Base-by-base conservation (phyloP, 2,113 vertebrate genomes). In the Garra rufa region DNA sequence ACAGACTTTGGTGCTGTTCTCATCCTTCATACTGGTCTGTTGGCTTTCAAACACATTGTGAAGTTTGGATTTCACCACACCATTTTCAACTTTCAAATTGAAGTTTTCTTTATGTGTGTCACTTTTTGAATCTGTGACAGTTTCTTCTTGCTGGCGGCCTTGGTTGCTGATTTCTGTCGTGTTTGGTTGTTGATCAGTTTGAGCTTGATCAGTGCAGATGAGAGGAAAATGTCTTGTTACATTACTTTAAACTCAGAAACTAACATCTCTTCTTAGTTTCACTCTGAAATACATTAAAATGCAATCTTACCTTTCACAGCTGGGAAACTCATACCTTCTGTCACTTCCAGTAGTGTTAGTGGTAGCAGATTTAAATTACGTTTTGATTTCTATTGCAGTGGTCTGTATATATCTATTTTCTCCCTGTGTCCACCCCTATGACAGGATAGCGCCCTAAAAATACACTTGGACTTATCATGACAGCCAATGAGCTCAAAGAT, bases 211-310 rank as follows among this genome's bases (percentile, higher is more conserved):
- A 55, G 88, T 44, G 74, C 86, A 87, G 88, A 89, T 85, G 78
- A 92, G 90, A 67, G 91, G 92, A 88, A 93, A 90, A 84, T 88
- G 85, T 0, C 89, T 83, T 84, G 65, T 38, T 73, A 46, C 44
- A 81, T 70, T 11, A 14, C 50, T n/a, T 50, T 43, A 84, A 61
- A 76, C 46, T 9, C 17, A 82, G 13, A 77, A 61, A 76, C n/a
- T 38, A 43, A 71, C 38, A 63, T 10, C 21, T 61, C 2, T 57
- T 13, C 57, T 21, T 44, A 26, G 43, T 48, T 52, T 67, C 21
- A 43, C 30, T 43, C 8, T 6, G 44, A 85, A 71, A 59, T n/a
- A 26, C n/a, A 83, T 19, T 30, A 21, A 76, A 76, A 78, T 17
- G 28, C 9, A 81, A 6, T 82, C 87, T 84, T 88, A 88, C 87